Percentiles rank a stretch among this genome's conserved stretches.
These are phyloP conservation scores for Drosophila leonis DNA, from an alignment of 2,888 invertebrate genomes.

Conservation along the genomic window DNA sequence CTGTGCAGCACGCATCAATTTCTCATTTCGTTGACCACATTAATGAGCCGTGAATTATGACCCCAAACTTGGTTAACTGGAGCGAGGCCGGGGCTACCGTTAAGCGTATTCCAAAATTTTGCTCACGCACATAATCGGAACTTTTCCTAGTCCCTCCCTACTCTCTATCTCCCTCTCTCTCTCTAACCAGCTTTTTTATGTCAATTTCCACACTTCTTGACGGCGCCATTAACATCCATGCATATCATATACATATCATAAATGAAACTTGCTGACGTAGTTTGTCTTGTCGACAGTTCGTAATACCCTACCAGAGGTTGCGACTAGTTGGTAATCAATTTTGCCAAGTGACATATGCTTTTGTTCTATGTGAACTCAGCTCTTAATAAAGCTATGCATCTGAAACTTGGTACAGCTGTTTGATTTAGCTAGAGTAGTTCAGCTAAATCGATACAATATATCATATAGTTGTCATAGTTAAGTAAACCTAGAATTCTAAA, in stretches of 20 bases:
- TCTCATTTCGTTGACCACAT: conserved; percentile 71
- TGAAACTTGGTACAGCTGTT: too few relatives aligned
- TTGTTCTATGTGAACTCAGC: too few relatives aligned
- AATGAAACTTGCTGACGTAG: conserved; percentile 10
- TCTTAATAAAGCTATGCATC: too few relatives aligned
- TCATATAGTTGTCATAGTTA: too few relatives aligned
- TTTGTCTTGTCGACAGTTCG: neutral
- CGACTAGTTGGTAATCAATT: neutral
- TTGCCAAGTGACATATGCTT: neutral
- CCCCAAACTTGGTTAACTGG: conserved; percentile 63
- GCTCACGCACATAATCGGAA: conserved; percentile 5
- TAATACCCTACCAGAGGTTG: neutral
- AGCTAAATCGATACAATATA: too few relatives aligned
- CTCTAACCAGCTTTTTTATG: conserved; percentile 20
- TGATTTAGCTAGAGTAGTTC: too few relatives aligned
- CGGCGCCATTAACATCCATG: conserved; percentile 57
- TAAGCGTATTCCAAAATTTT: conserved; percentile 10
- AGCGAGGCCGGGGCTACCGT: conserved; percentile 58
- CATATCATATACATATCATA: conserved; percentile 12
- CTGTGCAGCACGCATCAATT: conserved; percentile 61
- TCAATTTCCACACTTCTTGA: conserved; percentile 47
- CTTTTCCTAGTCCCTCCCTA: neutral
- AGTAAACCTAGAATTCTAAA: neutral
- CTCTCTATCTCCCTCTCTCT: too few relatives aligned
- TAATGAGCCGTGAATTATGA: conserved; percentile 73